Evolutionary conservation across 2,888 invertebrate genomes (phyloP).

Genomic region (Leucophenga montana): DNA sequence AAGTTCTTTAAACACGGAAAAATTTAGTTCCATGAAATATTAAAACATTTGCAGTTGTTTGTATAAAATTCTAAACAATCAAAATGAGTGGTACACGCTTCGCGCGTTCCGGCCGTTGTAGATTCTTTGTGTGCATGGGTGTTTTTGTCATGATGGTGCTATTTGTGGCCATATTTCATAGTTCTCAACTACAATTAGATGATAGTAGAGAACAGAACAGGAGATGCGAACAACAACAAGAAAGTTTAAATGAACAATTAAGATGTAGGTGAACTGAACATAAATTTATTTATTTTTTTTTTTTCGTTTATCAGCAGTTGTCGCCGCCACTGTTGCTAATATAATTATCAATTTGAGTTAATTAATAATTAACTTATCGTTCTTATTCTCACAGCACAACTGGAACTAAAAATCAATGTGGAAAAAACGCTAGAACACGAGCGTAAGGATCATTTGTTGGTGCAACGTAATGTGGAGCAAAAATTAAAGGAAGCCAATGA

Average conservation of each 20-base stretch:
- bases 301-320: neutral
- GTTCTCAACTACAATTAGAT: constrained; percentile 76
- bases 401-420: constrained; percentile 76
- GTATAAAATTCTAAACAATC: constrained; percentile 14
- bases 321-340: too few species aligned
- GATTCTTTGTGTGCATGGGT: constrained; percentile 76
- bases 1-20: too few species aligned
- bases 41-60: too few species aligned
- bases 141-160: constrained; percentile 75
- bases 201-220: constrained; percentile 75
- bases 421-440: constrained; percentile 77
- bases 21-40: too few species aligned
- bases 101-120: constrained; percentile 76
- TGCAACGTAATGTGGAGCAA: constrained; percentile 74
- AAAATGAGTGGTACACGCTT: constrained; percentile 74
- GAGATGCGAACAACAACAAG: constrained; percentile 77
- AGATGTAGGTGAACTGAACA: constrained; percentile 73
- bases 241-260: constrained; percentile 76
- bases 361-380: neutral
- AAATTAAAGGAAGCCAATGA: constrained; percentile 74
- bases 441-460: constrained; percentile 75
- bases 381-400: constrained; percentile 73
- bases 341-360: neutral
- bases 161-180: constrained; percentile 77
- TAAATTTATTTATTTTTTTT: neutral